Evolutionary conservation across 2,797 vertebrate genomes (phyloP), one percentile per base, ranked within the genome.

Genomic region (Sciurus vulgaris): DNA sequence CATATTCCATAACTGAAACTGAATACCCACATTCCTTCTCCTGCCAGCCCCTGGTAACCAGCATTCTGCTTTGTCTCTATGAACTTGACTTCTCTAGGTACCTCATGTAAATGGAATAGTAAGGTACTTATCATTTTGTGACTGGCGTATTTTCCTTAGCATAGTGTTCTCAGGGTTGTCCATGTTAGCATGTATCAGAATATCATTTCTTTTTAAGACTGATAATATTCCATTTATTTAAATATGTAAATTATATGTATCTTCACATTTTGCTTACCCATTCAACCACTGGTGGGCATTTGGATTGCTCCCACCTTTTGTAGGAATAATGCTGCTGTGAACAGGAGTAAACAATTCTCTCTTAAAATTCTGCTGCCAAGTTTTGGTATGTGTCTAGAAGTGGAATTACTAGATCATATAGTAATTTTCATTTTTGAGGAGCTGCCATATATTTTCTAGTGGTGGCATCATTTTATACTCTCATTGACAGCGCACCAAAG

Each of bases 361-460:
- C 33, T 81, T 33, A 35, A 93, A 44, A 59, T 38, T 14, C 17
- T 88, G 47, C 87, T 41, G 83, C 69, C n/a, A 41, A 0, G 35
- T 76, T 26, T 88, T 18, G 65, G 76, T 67, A 11, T 56, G 5
- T 85, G 61, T 61, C 65, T 49, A 69, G 35, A 88, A 54, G 22
- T 94, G 28, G 41, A 88, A 67, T 76, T 76, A 61, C 33, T 92
- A 35, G 41, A 41, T 93, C 79, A 30, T 74, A 41, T 15, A 20
- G 38, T 84, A 14, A 74, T 91, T 94, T 51, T 82, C 22, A 73
- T 85, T 89, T 65, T 93, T 89, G 51, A 91, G 54, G 44, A 70
- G 35, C 11, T 22, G 7, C 26, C 8, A 6, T 74, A 56, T 41
- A 24, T 81, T 84, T 94, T 87, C 26, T 49, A 56, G 10, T 61